Conservation (phyloP, 30 jellyfish, hydroid and myxozoan genomes). For the Nemopilema nomurai region DNA sequence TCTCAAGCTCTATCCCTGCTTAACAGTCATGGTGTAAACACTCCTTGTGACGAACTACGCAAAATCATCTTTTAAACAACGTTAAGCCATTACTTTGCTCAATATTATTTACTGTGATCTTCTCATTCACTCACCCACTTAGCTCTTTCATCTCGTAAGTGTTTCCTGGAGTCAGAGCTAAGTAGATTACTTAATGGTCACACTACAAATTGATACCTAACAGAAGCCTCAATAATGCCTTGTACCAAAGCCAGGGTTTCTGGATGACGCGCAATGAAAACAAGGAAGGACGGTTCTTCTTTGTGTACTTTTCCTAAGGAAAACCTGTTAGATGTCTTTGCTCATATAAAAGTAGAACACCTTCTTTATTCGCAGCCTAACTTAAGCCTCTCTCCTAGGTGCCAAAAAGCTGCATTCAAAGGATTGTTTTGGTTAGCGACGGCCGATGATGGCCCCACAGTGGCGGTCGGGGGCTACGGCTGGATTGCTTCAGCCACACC, state of each 20-base stretch:
- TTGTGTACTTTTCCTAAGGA: no score
- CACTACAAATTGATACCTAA: background rate
- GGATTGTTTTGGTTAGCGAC: background rate
- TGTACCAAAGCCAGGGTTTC: background rate
- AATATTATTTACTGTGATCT: background rate
- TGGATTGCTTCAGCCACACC: constrained; percentile 17
- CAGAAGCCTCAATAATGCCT: background rate
- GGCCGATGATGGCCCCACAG: background rate
- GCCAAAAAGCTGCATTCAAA: background rate
- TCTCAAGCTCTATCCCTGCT: background rate
- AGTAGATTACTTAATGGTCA: background rate
- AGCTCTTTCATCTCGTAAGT: background rate
- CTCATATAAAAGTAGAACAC: background rate
- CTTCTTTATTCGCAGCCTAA: background rate
- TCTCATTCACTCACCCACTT: background rate
- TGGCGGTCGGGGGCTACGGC: constrained; percentile 20
- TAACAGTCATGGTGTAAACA: background rate
- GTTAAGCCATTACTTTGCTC: background rate
- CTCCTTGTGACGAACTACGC: background rate
- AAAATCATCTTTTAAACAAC: no score
- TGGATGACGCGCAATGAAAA: no score
- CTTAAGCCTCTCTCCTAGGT: background rate
- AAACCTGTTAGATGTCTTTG: background rate
- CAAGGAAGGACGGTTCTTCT: no score
- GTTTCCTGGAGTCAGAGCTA: background rate